Evolutionary conservation across 2,888 invertebrate species (phyloP).

Genomic region (Ecliptopera silaceata): DNA sequence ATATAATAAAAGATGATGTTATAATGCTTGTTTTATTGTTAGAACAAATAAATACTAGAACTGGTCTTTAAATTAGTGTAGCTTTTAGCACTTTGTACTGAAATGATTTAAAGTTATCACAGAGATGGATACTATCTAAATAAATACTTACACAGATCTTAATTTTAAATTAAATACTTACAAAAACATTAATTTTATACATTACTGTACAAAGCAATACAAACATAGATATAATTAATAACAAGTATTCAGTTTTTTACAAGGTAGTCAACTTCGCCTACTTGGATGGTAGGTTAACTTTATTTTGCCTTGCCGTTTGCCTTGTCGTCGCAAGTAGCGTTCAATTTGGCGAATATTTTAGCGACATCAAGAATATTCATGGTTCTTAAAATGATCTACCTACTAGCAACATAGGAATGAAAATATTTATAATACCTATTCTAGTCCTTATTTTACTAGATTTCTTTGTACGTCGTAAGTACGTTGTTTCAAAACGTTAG

Average conservation of each 20-base stretch:
- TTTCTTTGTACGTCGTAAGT: no score
- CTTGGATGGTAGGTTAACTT: background rate
- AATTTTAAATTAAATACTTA: background rate
- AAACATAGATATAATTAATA: no score
- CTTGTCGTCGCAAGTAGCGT: background rate
- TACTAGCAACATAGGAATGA: no score
- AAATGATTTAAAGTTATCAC: slow-evolving; percentile 43
- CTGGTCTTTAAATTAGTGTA: slow-evolving; percentile 5
- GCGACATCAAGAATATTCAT: no score
- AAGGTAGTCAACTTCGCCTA: background rate
- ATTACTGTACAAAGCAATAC: background rate
- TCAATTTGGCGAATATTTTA: background rate
- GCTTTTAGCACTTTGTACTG: slow-evolving; percentile 40
- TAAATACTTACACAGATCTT: background rate
- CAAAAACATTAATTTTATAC: no score
- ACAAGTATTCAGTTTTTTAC: background rate
- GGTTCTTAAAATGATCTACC: no score
- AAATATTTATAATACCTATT: no score
- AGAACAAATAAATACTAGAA: slow-evolving; percentile 4
- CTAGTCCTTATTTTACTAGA: no score
- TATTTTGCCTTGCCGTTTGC: background rate
- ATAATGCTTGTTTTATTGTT: slow-evolving; percentile 27
- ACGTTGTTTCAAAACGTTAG: slow-evolving; percentile 33
- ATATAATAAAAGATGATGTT: slow-evolving; percentile 62
- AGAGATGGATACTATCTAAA: slow-evolving; percentile 31